Evolutionary conservation across 2,113 vertebrate genomes (phyloP).

Genomic region (Empidonax traillii): DNA sequence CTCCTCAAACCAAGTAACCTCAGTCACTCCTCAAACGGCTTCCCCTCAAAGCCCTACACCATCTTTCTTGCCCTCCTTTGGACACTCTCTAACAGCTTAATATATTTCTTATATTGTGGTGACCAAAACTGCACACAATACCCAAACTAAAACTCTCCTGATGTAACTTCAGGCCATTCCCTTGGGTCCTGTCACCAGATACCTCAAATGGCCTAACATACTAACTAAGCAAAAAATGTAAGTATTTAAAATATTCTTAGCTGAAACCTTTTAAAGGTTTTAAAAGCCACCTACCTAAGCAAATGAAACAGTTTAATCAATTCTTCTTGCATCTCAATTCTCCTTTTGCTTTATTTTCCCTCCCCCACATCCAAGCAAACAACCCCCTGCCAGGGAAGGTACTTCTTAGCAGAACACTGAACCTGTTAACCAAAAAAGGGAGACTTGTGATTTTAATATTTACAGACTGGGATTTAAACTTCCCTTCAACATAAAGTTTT

Average conservation of each 20-base stretch:
- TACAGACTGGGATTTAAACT: not conserved
- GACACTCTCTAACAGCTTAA: not conserved
- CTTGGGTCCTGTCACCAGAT: not conserved
- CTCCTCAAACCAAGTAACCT: too few species aligned
- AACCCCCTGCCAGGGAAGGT: not conserved
- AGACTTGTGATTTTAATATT: not conserved
- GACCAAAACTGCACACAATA: not conserved
- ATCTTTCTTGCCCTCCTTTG: not conserved
- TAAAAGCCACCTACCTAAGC: not conserved
- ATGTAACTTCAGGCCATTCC: not conserved
- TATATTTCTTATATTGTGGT: not conserved
- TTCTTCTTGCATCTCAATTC: not conserved
- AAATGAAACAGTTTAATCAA: not conserved
- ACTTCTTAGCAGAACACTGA: not conserved
- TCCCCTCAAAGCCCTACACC: not conserved
- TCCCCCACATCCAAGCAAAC: not conserved
- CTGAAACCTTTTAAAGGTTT: not conserved
- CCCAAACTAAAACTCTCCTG: not conserved
- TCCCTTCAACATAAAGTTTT: not conserved
- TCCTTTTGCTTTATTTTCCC: not conserved
- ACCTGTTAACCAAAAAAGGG: not conserved
- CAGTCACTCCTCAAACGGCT: too few species aligned
- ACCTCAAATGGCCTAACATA: not conserved
- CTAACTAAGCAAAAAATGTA: not conserved
- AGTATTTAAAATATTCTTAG: not conserved